Evolutionary conservation across 1,140 invertebrate genomes (phyloP), one percentile per base, ranked within the genome.

Genomic region (Mylabris phalerata): DNA sequence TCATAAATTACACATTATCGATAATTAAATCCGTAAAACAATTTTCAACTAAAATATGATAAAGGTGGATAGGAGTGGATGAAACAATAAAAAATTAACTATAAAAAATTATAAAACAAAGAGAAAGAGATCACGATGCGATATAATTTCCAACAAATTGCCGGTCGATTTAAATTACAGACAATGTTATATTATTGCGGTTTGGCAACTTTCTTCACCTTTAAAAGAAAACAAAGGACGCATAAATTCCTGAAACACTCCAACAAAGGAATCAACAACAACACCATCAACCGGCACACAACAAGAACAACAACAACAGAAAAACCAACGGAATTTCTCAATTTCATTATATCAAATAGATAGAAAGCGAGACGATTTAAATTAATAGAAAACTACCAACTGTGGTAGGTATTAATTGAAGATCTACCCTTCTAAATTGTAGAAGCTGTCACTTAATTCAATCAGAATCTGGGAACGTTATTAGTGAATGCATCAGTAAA

Each of bases 1-100:
- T 54, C 51, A 54, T 54, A 54, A 54, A 54, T 54, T 46, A 54
- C n/a, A 42, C 51, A 54, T 54, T 54, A 54, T 54, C 51, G 42
- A 43, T 54, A 54, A 54, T 54, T 54, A 54, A 46, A 54, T 54
- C 51, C 32, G 32, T 32, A 5, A 32, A 32, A 32, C 32, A 32
- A 32, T 32, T 32, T 32, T 3, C 32, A 32, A 32, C 32, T 32
- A 2, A 32, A 32, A 32, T 32, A 32, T 32, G 1, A 7, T 32
- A 19, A 19, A 19, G 19, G 19, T 19, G 19, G 19, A 19, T 19
- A 19, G 19, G 19, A 19, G 19, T 19, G 19, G 19, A 19, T 19
- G 19, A 19, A 32, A 32, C 32, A 7, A 32, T 7, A 4, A 5
- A 32, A 32, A 32, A 32, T 32, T 32, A 32, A 32, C 7, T 1